Evolutionary conservation across 2,797 vertebrate species (phyloP).

Genomic region (Periophthalmus magnuspinnatus): DNA sequence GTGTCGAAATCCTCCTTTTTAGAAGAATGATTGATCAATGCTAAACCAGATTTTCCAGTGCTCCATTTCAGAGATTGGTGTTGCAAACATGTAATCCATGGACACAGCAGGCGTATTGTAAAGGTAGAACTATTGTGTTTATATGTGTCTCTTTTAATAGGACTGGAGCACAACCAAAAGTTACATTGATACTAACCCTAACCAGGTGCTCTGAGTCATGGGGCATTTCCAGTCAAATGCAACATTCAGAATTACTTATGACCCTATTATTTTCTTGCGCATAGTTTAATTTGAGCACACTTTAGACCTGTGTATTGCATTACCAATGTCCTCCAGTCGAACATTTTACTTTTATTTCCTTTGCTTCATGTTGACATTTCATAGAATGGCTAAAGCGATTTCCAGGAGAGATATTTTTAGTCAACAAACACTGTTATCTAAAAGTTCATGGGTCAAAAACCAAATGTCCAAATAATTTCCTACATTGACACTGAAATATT

Average conservation of each 20-base stretch:
- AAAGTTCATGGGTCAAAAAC: conserved; percentile 32
- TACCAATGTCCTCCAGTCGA: not conserved
- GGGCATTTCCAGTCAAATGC: not conserved
- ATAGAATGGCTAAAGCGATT: conserved; percentile 21
- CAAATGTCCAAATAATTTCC: conserved; percentile 15
- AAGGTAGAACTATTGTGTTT: conserved; percentile 57
- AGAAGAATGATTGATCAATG: conserved; percentile 40
- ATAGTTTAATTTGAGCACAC: not conserved
- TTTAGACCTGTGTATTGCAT: too few species aligned
- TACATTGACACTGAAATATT: not conserved
- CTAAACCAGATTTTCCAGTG: conserved; percentile 30
- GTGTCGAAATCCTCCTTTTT: conserved; percentile 36
- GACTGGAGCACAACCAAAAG: not conserved
- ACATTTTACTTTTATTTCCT: not conserved
- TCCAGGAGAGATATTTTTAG: conserved; percentile 34
- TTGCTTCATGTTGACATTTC: conserved; percentile 27
- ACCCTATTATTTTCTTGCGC: not conserved
- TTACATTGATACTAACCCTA: conserved; percentile 12
- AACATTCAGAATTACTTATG: not conserved
- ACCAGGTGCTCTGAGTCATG: conserved; percentile 29
- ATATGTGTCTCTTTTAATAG: not conserved
- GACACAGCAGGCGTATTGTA: conserved; percentile 39
- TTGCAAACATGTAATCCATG: conserved; percentile 45
- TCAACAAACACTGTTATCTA: conserved; percentile 37
- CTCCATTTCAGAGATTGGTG: conserved; percentile 52